Base-by-base conservation (phyloP, 2,113 vertebrate species). In the Austrofundulus limnaeus region DNA sequence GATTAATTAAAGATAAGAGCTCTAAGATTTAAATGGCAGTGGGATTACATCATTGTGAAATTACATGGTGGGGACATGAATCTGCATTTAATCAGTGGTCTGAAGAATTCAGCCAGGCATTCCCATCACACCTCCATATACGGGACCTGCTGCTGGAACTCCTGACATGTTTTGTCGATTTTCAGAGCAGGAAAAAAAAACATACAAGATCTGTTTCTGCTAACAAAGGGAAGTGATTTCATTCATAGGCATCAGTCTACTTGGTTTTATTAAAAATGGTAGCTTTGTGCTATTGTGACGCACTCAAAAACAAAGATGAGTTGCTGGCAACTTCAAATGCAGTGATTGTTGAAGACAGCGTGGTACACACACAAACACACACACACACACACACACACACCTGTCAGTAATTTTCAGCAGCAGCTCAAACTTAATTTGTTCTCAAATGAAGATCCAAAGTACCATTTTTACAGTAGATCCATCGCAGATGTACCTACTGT, bases 1-100 rank as follows among this genome's bases (percentile, higher is more conserved):
- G 46, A 87, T 89, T 85, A 84, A 87, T 86, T 90, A 83, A 84
- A 83, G 82, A 90, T 90, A 87, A 84, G 71, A 58, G 60, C 74
- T 54, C 48, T 74, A 56, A 51, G 81, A 87, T 88, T 82, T 75
- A 84, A 82, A 85, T 77, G 78, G 59, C 12, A 11, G 56, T 59
- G 42, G 55, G 69, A 82, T 90, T 81, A 80, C 85, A 66, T 88
- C 75, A 88, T 72, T 31, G 45, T 39, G 19, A 78, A 83, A 86
- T 68, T 45, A 54, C 59, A 78, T 66, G 57, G 77, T 77, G 68
- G 81, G 81, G 81, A 84, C 79, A 61, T 25, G 72, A 88, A 78
- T 89, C 81, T 91, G 82, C 84, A 88, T 88, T 82, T 65, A 83
- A 85, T 88, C 76, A 59, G 57, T 59, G 41, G 63, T 61, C 61